phyloP scores from a whole-genome alignment of 53 echinoderm and acorn worm species.

The Zoroaster sp. region DNA sequence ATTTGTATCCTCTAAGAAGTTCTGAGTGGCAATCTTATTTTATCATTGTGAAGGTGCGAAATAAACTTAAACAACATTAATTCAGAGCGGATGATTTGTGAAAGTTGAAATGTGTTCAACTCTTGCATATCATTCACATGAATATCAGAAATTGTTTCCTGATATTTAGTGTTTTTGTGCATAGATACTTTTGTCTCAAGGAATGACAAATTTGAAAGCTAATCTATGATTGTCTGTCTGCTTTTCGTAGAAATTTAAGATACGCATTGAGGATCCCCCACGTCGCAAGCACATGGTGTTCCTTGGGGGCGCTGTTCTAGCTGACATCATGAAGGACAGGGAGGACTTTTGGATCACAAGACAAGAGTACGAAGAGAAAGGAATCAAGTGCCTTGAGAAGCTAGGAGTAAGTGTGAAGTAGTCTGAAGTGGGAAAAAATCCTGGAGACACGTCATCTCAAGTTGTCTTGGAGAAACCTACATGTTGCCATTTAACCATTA shows the following conservation, averaged over 20 bases:
- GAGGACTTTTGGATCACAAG: constrained; percentile 91
- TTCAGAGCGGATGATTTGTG: too few relatives aligned
- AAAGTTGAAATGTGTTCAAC: too few relatives aligned
- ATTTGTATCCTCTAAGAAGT: constrained; percentile 71
- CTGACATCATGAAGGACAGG: constrained; percentile 99
- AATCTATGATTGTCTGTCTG: not conserved
- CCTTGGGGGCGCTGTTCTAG: constrained; percentile 99
- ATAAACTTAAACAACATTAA: too few relatives aligned
- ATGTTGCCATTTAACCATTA: too few relatives aligned
- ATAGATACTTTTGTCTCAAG: not conserved
- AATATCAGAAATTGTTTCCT: not conserved
- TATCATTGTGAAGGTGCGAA: not conserved
- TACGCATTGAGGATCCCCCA: constrained; percentile 97
- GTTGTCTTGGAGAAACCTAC: not conserved
- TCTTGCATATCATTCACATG: too few relatives aligned
- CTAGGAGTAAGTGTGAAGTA: constrained; percentile 79
- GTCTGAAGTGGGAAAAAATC: not conserved
- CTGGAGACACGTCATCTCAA: not conserved
- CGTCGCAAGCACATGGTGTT: constrained; percentile 99
- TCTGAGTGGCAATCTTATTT: constrained; percentile 16
- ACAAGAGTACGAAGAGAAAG: constrained; percentile 88
- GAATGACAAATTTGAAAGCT: not conserved
- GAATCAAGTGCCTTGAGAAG: constrained; percentile 84
- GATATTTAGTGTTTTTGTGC: not conserved
- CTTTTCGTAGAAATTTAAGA: constrained; percentile 89